Percentiles rank a stretch among this genome's conserved stretches.
These are phyloP conservation scores for Drepanosiphum platanoidis DNA, from an alignment of 2,888 invertebrate species.

Conservation along the genomic window DNA sequence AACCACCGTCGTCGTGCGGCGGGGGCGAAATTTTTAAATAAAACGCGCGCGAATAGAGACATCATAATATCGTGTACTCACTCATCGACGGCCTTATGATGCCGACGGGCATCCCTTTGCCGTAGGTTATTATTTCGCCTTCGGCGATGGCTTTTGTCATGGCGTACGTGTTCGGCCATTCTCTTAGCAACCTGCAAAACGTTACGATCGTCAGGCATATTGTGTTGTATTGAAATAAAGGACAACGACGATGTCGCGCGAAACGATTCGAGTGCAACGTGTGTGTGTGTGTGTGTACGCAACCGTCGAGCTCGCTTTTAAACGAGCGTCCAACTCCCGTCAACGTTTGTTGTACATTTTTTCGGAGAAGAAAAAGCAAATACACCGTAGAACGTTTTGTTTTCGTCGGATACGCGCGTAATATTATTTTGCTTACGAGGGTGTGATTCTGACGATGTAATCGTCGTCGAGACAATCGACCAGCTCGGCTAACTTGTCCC, in stretches of 20 bases:
- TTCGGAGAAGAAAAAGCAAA: too few species aligned
- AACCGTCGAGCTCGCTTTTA: too few species aligned
- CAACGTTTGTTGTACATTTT: too few species aligned
- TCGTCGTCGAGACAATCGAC: constrained; percentile 63
- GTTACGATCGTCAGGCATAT: not conserved
- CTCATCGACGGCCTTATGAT: constrained; percentile 88
- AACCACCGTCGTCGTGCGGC: too few species aligned
- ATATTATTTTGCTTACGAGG: constrained; percentile 53
- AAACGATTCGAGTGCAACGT: too few species aligned
- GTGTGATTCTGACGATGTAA: constrained; percentile 63
- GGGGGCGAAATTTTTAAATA: too few species aligned
- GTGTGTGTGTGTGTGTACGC: too few species aligned
- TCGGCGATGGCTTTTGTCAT: constrained; percentile 92
- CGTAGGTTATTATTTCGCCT: constrained; percentile 75
- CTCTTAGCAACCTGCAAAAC: constrained; percentile 68
- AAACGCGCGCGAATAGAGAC: too few species aligned
- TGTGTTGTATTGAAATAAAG: not conserved
- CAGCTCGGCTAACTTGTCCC: constrained; percentile 62
- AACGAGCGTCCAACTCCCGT: too few species aligned
- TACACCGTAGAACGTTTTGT: not conserved
- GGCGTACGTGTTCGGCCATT: constrained; percentile 90
- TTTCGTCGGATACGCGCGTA: not conserved
- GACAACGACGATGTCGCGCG: too few species aligned
- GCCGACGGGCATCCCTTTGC: constrained; percentile 79
- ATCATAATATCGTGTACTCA: constrained; percentile 68